Percentiles rank a stretch among this genome's conserved stretches.
Evolutionary conservation across 2,888 invertebrate genomes (phyloP).

Genomic region (Penaeus monodon): DNA sequence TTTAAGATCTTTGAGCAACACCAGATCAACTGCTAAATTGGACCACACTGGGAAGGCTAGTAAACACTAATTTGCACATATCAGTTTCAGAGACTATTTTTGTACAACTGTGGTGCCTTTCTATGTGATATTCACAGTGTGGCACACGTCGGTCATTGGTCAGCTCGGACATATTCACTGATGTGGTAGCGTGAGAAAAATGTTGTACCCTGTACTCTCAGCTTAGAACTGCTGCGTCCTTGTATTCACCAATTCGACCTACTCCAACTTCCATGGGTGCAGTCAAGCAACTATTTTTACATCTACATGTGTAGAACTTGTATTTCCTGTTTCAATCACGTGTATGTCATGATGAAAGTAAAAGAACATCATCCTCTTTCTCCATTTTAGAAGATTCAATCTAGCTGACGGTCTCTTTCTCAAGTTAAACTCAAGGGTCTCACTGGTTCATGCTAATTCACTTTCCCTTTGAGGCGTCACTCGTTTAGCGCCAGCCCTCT

Average conservation of each 20-base stretch:
- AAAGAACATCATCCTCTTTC: slow-evolving; percentile 59
- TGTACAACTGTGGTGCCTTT: slow-evolving; percentile 65
- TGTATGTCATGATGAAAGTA: slow-evolving; percentile 61
- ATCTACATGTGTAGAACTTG: slow-evolving; percentile 63
- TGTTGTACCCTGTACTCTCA: slow-evolving; percentile 59
- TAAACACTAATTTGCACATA: slow-evolving; percentile 65
- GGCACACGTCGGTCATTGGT: slow-evolving; percentile 63
- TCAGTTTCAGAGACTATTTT: slow-evolving; percentile 65
- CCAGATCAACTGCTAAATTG: slow-evolving; percentile 53
- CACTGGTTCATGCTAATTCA: slow-evolving; percentile 55
- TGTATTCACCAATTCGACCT: slow-evolving; percentile 54
- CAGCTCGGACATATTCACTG: slow-evolving; percentile 55
- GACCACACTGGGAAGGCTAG: slow-evolving; percentile 63
- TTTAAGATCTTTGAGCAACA: slow-evolving; percentile 52
- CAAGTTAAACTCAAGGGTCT: slow-evolving; percentile 59
- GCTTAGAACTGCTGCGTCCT: slow-evolving; percentile 60
- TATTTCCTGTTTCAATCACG: slow-evolving; percentile 62
- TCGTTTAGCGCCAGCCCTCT: slow-evolving; percentile 42
- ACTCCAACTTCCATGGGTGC: slow-evolving; percentile 62
- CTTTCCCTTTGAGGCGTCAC: slow-evolving; percentile 49
- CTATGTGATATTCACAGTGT: slow-evolving; percentile 66
- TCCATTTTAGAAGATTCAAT: slow-evolving; percentile 62
- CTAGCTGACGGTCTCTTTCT: slow-evolving; percentile 63
- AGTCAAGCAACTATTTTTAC: slow-evolving; percentile 63
- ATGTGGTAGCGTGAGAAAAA: slow-evolving; percentile 54